Conservation (phyloP, 2,888 invertebrate species). For the Griposia aprilina region DNA sequence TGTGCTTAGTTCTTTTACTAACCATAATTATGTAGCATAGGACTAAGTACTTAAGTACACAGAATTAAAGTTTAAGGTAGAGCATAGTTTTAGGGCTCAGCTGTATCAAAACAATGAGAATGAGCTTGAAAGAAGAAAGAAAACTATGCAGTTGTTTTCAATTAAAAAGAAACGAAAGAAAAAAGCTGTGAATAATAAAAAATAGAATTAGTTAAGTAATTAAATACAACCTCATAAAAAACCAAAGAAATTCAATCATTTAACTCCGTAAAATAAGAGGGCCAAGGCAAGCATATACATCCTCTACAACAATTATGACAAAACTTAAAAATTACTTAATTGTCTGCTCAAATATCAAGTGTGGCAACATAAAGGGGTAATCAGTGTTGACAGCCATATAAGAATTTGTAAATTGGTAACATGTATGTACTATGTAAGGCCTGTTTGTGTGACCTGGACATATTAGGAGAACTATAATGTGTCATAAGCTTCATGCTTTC, state of each 20-base stretch:
- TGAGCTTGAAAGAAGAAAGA: too few relatives aligned
- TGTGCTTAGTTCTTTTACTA: not conserved
- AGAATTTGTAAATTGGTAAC: slow-evolving; percentile 70
- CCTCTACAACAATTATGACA: slow-evolving; percentile 42
- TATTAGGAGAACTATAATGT: slow-evolving; percentile 70
- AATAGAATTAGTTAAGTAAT: slow-evolving; percentile 9
- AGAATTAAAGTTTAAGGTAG: not conserved
- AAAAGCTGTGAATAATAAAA: not conserved
- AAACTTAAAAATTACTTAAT: slow-evolving; percentile 64
- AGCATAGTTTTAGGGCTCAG: not conserved
- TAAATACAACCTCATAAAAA: slow-evolving; percentile 36
- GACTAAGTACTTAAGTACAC: not conserved
- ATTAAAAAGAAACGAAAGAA: not conserved
- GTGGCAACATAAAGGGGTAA: slow-evolving; percentile 63
- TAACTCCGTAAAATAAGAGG: slow-evolving; percentile 22
- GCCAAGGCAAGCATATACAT: slow-evolving; percentile 50
- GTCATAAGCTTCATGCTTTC: slow-evolving; percentile 66
- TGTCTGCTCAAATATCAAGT: slow-evolving; percentile 58
- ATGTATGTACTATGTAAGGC: slow-evolving; percentile 65
- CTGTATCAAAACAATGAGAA: not conserved
- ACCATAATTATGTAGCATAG: not conserved
- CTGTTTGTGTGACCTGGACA: slow-evolving; percentile 64
- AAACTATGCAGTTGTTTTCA: not conserved
- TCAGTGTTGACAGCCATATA: slow-evolving; percentile 73
- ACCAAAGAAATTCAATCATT: slow-evolving; percentile 36